A percentile compares a stretch with the other conserved stretches of the same genome.
Conservation (phyloP, 1,140 invertebrate genomes). For the Neomicropteryx cornuta region DNA sequence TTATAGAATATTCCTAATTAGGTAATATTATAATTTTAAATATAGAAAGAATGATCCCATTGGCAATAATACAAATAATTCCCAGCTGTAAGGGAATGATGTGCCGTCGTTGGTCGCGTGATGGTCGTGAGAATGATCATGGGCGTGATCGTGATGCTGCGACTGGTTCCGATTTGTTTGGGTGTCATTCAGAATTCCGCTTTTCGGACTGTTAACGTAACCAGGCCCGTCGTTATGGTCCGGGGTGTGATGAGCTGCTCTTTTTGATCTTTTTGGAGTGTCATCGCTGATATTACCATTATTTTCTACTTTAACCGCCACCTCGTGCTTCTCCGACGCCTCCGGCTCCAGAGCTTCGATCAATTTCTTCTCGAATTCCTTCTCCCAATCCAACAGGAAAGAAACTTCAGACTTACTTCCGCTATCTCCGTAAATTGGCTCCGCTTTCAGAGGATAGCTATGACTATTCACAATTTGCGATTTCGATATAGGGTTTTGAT, state of each 20-base stretch:
- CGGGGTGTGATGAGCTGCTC: constrained; percentile 11
- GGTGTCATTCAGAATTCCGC: no score
- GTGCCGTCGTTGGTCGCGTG: constrained; percentile 10
- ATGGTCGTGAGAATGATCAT: constrained; percentile 12
- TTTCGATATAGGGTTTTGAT: constrained; percentile 19
- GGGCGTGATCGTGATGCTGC: constrained; percentile 7
- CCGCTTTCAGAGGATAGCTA: constrained; percentile 12
- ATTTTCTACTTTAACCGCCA: constrained; percentile 7
- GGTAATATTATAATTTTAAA: no score
- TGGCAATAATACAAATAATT: no score
- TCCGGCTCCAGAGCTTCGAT: constrained; percentile 11
- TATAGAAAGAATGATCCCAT: no score
- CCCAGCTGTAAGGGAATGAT: no score
- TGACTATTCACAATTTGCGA: constrained; percentile 23
- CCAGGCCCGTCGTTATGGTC: constrained; percentile 9
- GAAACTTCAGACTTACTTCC: constrained; percentile 23
- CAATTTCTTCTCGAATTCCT: constrained; percentile 9
- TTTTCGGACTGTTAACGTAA: no score
- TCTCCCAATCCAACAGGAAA: constrained; percentile 6
- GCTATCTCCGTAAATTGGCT: constrained; percentile 17
- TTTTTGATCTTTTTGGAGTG: constrained; percentile 6
- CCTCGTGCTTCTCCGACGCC: constrained; percentile 19
- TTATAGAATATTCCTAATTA: no score
- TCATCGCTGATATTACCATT: constrained; percentile 4
- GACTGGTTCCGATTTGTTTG: not conserved